Percentiles rank a stretch among this genome's conserved stretches.
phyloP scores from a whole-genome alignment of 2,113 vertebrate genomes.

The Agapornis roseicollis region DNA sequence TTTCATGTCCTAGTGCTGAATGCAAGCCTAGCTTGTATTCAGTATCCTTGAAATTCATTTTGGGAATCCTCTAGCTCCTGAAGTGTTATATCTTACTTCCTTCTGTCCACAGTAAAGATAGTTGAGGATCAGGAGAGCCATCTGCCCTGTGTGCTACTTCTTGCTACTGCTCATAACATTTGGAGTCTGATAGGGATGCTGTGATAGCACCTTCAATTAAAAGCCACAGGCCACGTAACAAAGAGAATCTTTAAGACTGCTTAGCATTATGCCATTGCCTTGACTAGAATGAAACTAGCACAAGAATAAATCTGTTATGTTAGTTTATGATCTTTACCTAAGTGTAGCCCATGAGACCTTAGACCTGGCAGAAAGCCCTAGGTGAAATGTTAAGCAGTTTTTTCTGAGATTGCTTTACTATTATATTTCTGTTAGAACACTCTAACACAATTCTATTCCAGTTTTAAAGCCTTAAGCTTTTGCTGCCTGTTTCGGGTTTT shows the following conservation, averaged over 20 bases:
- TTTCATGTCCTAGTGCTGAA: neutral
- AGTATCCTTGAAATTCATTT: neutral
- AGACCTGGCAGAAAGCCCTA: neutral
- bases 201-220: slow-evolving; percentile 14
- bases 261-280: neutral
- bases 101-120: neutral
- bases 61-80: slow-evolving; percentile 4
- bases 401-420: neutral
- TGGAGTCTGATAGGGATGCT: neutral
- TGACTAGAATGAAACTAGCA: neutral
- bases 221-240: slow-evolving; percentile 16
- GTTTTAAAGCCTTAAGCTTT: slow-evolving; percentile 24
- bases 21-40: neutral
- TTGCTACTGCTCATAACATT: neutral
- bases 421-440: neutral
- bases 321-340: slow-evolving; percentile 18
- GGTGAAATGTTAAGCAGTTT: neutral
- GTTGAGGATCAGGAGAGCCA: neutral
- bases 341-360: neutral
- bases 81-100: neutral
- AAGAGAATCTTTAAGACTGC: slow-evolving; percentile 13
- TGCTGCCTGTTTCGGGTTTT: slow-evolving; percentile 14
- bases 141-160: neutral
- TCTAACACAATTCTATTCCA: neutral
- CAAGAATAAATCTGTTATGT: slow-evolving; percentile 18